These are phyloP conservation scores for Hydrophis major DNA, from an alignment of 2,797 vertebrate genomes.

Conservation along the genomic window DNA sequence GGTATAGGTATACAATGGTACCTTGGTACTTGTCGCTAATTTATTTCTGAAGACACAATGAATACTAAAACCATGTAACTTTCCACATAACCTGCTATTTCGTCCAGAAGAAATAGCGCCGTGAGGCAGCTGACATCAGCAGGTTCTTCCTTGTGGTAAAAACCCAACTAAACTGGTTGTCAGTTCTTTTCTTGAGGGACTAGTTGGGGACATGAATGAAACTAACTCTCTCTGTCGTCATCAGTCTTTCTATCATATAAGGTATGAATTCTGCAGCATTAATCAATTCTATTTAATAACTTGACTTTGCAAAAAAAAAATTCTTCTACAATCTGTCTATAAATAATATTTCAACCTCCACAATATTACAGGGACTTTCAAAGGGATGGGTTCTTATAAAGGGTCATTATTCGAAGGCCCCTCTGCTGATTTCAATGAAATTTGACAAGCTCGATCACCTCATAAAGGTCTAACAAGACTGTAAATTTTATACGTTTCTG, in stretches of 20 bases:
- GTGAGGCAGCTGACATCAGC: too few relatives aligned
- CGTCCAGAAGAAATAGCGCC: too few relatives aligned
- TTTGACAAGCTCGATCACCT: background rate
- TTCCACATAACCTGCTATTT: too few relatives aligned
- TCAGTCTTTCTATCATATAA: background rate
- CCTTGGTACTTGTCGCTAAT: too few relatives aligned
- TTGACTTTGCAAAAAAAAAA: background rate
- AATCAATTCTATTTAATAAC: background rate
- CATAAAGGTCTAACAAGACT: background rate
- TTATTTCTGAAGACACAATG: too few relatives aligned
- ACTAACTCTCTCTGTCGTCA: background rate
- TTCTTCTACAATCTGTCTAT: background rate
- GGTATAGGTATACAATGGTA: too few relatives aligned
- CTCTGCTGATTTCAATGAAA: background rate
- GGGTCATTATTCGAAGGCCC: background rate
- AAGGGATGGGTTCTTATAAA: background rate
- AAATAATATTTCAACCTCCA: background rate
- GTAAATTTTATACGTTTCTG: background rate
- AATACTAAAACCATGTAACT: too few relatives aligned
- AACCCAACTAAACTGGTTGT: background rate
- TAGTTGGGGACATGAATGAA: background rate
- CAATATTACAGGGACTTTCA: background rate
- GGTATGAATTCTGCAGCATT: background rate
- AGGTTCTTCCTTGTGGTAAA: background rate
- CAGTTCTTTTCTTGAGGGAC: background rate